Percentiles rank a stretch among this genome's conserved stretches.
Conservation (phyloP, 2,888 invertebrate species). For the Odontothrips loti region DNA sequence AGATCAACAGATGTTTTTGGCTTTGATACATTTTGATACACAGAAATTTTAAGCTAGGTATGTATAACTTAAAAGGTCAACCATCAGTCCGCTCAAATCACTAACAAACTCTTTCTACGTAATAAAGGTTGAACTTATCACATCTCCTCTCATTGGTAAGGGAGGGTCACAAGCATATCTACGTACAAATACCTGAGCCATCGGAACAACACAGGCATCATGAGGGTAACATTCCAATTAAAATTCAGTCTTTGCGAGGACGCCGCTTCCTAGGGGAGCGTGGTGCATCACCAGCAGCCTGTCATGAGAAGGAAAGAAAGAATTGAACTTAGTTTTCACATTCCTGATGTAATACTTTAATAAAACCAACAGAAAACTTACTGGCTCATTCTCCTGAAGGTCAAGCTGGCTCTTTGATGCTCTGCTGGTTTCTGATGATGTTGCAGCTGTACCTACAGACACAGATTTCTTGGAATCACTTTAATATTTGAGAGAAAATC, state of each 20-base stretch:
- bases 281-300: constrained; percentile 36
- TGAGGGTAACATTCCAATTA: neutral
- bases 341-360: neutral
- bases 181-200: neutral
- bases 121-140: constrained; percentile 9
- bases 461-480: neutral
- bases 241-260: constrained; percentile 40
- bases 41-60: no score
- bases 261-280: constrained; percentile 39
- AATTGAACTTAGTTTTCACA: neutral
- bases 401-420: constrained; percentile 30
- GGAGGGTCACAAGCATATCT: neutral
- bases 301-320: neutral
- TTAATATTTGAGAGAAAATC: constrained; percentile 14
- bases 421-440: constrained; percentile 29
- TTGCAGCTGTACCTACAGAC: constrained; percentile 4
- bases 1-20: neutral
- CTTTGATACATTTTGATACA: no score
- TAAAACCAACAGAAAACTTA: neutral
- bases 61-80: no score
- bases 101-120: neutral
- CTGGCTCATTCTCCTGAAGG: neutral
- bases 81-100: neutral
- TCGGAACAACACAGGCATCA: neutral
- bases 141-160: neutral